Evolutionary conservation across 2,888 invertebrate genomes (phyloP).

Genomic region (Lomographa bimaculata): DNA sequence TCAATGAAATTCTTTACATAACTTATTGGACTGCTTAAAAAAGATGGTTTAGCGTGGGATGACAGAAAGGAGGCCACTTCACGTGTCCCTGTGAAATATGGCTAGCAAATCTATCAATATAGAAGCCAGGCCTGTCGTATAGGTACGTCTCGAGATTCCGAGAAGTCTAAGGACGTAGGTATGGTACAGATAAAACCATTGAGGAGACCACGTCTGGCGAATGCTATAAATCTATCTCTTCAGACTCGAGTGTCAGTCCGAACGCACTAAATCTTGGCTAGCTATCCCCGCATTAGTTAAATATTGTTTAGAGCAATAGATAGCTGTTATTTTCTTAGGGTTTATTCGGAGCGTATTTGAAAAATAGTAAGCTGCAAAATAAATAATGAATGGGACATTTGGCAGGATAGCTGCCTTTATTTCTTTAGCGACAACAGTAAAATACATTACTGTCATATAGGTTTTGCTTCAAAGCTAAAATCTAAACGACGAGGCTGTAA

Average conservation of each 20-base stretch:
- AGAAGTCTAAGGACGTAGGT: constrained; percentile 20
- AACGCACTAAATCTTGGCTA: constrained; percentile 51
- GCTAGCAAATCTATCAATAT: constrained; percentile 33
- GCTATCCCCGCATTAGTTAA: constrained; percentile 44
- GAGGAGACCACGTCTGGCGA: constrained; percentile 45
- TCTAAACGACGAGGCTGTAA: constrained; percentile 24
- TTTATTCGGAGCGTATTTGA: constrained; percentile 8
- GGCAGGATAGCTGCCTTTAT: too few species aligned
- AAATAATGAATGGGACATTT: too few species aligned
- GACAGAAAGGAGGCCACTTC: too few species aligned
- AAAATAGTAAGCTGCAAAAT: not conserved
- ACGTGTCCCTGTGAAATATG: constrained; percentile 20
- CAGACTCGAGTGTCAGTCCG: constrained; percentile 47
- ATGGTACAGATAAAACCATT: constrained; percentile 33
- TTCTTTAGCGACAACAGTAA: not conserved
- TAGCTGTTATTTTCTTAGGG: constrained; percentile 10
- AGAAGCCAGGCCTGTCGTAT: constrained; percentile 32
- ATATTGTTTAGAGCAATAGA: constrained; percentile 32
- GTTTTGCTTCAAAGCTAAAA: constrained; percentile 13
- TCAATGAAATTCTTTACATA: too few species aligned
- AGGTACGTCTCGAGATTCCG: constrained; percentile 26
- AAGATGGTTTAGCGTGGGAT: too few species aligned
- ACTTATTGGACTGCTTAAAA: too few species aligned
- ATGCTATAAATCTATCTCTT: constrained; percentile 56
- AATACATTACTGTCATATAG: not conserved